Base-by-base conservation (phyloP, 2,797 vertebrate species). In the Lates japonicus region DNA sequence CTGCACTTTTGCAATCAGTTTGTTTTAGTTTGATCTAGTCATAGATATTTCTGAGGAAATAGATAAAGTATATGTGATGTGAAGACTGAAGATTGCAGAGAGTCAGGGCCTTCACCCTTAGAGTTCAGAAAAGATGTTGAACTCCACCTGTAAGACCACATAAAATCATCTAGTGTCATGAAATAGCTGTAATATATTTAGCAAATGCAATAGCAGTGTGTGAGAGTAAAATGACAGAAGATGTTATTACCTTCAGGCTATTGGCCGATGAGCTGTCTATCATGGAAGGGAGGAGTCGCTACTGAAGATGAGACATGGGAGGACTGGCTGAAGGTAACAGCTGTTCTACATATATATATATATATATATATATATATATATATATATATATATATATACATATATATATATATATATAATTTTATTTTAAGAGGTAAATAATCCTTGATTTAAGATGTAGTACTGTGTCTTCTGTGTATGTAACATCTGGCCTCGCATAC, bases 301-400 rank as follows among this genome's bases (percentile, higher is more conserved):
- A 89, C 97, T 0, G 97, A 98, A 77, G 97, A 98, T 0, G 97
- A 4, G 97, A 98, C 0, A 89, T 96, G n/a, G 12, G 97, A 97
- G 49, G 96, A 98, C 78, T 98, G 97, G 97, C 94, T 97, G 81
- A 98, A 98, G 97, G 97, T 98, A 65, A 57, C 3, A 29, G 29
- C 31, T 51, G 31, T 6, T 55, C 10, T 41, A 39, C 17, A 8
- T 13, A 39, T 44, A 33, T 39, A 9, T 7, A 39, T 7, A 39
- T 42, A 33, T 49, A 29, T 49, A 8, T 13, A 39, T 44, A 33
- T 39, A 9, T 7, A 10, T 7, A 39, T 42, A 33, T 51, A 8
- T 13, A 39, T 44, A 33, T 39, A 1, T 7, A 10, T 7, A 39
- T 42, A 25, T 58, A 2, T 29, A 2, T 29, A 2, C 2, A 2